These are phyloP conservation scores for Philotrypesis tridentata DNA, from an alignment of 1,140 invertebrate genomes.

Conservation along the genomic window DNA sequence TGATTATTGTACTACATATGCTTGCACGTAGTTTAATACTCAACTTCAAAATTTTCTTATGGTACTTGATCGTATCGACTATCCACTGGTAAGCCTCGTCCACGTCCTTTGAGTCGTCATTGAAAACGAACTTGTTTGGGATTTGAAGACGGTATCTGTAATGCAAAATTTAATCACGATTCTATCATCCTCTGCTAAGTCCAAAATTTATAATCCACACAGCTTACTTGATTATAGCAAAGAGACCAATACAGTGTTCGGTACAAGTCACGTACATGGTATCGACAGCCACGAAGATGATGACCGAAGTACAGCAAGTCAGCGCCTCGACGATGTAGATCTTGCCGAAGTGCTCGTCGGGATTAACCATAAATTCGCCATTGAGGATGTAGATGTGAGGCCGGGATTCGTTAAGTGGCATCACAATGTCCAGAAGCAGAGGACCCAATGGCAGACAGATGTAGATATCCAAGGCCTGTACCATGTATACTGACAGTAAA, in stretches of 20 bases:
- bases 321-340: background rate
- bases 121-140: background rate
- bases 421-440: background rate
- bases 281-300: background rate
- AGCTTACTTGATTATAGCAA: background rate
- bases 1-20: background rate
- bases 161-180: too few species aligned
- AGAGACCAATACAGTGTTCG: background rate
- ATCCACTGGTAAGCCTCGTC: background rate
- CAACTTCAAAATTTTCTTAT: conserved; percentile 11
- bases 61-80: background rate
- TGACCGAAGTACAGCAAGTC: background rate
- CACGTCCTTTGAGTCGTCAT: background rate
- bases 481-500: background rate
- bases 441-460: background rate
- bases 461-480: background rate
- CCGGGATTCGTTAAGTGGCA: background rate
- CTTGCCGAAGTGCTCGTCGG: background rate
- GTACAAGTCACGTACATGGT: background rate
- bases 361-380: background rate
- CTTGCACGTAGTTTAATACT: too few species aligned
- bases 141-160: background rate
- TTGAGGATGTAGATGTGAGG: background rate
- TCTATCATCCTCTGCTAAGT: background rate
- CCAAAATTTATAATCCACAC: background rate